Conservation (phyloP, 2,888 invertebrate genomes). For the Adelognathus sp. region DNA sequence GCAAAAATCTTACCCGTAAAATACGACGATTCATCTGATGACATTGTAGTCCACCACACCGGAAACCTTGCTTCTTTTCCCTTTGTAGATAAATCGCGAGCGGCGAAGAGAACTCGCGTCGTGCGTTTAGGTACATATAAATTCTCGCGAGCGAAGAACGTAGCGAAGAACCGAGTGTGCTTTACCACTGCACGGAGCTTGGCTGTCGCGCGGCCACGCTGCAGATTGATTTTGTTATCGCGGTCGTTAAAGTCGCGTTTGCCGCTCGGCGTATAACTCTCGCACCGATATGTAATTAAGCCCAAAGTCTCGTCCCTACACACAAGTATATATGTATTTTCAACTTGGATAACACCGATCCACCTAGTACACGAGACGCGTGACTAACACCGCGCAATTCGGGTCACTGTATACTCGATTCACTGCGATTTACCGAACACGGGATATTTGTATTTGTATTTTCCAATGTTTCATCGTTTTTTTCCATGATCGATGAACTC, state of each 20-base stretch:
- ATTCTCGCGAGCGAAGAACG: not conserved
- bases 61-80: not conserved
- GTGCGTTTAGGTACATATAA: not conserved
- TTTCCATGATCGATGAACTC: not conserved
- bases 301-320: constrained; percentile 46
- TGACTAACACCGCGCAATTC: constrained; percentile 44
- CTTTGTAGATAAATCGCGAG: not conserved
- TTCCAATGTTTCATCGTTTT: not conserved
- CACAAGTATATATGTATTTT: no score
- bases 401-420: constrained; percentile 36
- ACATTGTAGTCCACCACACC: not conserved
- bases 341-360: constrained; percentile 18
- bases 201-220: constrained; percentile 12
- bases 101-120: not conserved
- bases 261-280: constrained; percentile 40
- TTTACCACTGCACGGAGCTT: constrained; percentile 14
- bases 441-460: not conserved
- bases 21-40: not conserved
- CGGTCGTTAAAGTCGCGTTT: constrained; percentile 52
- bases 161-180: not conserved
- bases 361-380: constrained; percentile 22
- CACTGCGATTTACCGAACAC: constrained; percentile 37
- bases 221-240: constrained; percentile 61
- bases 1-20: not conserved
- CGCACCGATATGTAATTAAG: constrained; percentile 56